These are phyloP conservation scores for Miniopterus natalensis DNA, from an alignment of 2,113 vertebrate species.

Conservation along the genomic window DNA sequence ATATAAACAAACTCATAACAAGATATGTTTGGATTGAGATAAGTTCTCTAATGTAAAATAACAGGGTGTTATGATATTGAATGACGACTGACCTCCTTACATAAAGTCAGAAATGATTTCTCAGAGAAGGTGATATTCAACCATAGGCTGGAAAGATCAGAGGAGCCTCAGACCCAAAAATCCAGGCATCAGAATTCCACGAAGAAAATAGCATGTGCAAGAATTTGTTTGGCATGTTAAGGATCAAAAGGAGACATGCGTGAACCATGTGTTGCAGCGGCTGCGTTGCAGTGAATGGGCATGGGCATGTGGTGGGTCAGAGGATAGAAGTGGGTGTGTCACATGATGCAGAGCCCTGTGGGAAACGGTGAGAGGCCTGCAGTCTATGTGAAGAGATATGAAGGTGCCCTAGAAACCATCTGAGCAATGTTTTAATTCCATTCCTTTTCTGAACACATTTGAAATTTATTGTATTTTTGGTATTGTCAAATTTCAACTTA, in stretches of 20 bases:
- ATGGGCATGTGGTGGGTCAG: rapidly evolving
- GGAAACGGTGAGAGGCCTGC: rapidly evolving
- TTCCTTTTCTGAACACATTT: not conserved
- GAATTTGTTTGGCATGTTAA: not conserved
- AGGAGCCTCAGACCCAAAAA: not conserved
- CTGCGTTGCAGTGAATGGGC: too few species aligned
- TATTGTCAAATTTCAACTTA: not conserved
- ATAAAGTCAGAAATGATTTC: not conserved
- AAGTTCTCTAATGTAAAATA: not conserved
- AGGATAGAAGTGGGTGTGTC: not conserved
- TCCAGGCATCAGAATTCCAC: not conserved
- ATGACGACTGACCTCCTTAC: not conserved
- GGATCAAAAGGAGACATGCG: not conserved
- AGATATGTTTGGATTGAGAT: not conserved
- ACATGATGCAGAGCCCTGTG: not conserved
- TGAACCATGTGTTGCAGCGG: too few species aligned
- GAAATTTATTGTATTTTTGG: not conserved
- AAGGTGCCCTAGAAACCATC: not conserved
- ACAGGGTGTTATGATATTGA: not conserved
- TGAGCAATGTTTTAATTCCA: not conserved
- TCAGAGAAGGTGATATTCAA: not conserved
- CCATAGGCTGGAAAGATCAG: not conserved
- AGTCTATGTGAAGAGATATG: not conserved
- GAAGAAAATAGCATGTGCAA: not conserved
- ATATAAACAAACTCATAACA: not conserved